Conservation (phyloP, 2,113 vertebrate species). For the Seriola aureovittata region DNA sequence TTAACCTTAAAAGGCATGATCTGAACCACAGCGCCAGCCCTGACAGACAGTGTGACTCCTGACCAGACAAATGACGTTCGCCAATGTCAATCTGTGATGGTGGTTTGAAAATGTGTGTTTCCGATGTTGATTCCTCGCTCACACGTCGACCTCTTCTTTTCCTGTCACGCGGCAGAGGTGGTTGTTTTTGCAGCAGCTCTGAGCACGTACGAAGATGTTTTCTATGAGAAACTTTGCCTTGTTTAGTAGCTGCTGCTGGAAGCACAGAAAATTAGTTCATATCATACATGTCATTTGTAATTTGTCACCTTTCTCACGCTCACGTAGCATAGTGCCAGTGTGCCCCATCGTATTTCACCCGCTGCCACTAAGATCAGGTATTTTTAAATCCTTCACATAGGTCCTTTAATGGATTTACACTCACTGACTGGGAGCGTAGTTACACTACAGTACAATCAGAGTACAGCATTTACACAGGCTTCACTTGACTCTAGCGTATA, state of each 20-base stretch:
- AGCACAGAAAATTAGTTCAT: neutral
- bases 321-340: too few relatives aligned
- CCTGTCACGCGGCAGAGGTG: neutral
- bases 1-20: conserved; percentile 68
- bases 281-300: neutral
- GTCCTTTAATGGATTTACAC: too few relatives aligned
- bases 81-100: conserved; percentile 8
- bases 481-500: neutral
- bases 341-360: too few relatives aligned
- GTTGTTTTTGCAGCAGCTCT: neutral
- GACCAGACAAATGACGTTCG: conserved; percentile 25
- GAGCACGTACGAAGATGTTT: neutral
- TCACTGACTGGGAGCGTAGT: neutral
- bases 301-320: neutral
- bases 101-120: neutral
- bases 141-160: neutral
- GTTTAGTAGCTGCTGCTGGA: neutral
- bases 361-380: too few relatives aligned
- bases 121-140: conserved; percentile 4
- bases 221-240: neutral
- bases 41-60: conserved; percentile 46
- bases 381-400: too few relatives aligned
- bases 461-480: neutral
- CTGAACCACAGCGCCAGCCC: neutral
- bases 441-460: neutral